A percentile compares a stretch with the other conserved stretches of the same genome.
These are phyloP conservation scores for Plutomurus gul DNA, from an alignment of 1,140 invertebrate species.

Conservation along the genomic window DNA sequence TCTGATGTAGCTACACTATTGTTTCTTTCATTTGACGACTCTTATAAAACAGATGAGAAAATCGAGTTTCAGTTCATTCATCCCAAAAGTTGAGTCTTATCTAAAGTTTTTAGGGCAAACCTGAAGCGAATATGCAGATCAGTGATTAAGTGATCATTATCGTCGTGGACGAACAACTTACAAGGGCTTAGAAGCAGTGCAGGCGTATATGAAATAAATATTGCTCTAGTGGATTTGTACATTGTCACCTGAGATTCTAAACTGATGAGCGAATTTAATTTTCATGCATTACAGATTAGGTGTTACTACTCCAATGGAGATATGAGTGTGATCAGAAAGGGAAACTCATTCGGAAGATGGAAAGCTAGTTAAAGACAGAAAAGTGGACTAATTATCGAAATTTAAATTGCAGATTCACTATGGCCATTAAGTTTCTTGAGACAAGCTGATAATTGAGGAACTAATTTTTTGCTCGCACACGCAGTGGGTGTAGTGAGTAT, in stretches of 20 bases:
- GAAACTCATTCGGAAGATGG: neutral
- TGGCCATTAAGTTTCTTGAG: neutral
- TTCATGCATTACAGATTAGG: neutral
- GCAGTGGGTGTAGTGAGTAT: neutral
- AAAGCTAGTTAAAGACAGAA: neutral
- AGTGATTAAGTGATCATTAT: neutral
- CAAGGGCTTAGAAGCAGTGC: too few relatives aligned
- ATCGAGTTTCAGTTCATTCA: conserved; percentile 18
- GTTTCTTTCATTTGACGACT: neutral
- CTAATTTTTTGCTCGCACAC: too few relatives aligned
- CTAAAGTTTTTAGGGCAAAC: neutral
- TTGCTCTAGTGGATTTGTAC: neutral
- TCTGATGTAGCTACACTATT: neutral
- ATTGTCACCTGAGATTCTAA: neutral
- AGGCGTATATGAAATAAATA: too few relatives aligned
- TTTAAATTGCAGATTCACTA: neutral
- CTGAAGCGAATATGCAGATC: neutral
- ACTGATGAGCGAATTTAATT: too few relatives aligned
- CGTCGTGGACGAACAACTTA: too few relatives aligned
- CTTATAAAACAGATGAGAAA: neutral
- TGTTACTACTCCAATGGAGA: neutral
- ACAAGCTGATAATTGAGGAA: too few relatives aligned
- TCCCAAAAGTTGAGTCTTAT: neutral
- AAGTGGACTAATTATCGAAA: conserved; percentile 16
- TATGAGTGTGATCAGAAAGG: neutral